Evolutionary conservation across 2,888 invertebrate genomes (phyloP).

Genomic region (Ochropleura leucogaster): DNA sequence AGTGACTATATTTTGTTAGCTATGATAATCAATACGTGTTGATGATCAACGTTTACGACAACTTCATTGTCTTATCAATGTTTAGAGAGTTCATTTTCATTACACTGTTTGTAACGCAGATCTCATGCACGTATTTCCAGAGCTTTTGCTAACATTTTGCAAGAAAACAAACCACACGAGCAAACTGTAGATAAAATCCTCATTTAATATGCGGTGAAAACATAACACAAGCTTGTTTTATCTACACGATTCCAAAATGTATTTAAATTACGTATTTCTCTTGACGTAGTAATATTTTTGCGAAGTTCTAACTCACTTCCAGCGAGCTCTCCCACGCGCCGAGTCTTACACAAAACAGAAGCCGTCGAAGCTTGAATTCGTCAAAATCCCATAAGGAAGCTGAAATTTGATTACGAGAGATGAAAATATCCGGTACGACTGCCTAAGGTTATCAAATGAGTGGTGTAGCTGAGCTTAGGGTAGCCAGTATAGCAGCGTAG

Average conservation of each 20-base stretch:
- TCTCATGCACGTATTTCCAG: slow-evolving; percentile 10
- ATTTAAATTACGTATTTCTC: slow-evolving; percentile 33
- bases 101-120: slow-evolving; percentile 2
- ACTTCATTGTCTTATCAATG: slow-evolving; percentile 9
- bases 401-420: slow-evolving; percentile 51
- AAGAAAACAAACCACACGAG: slow-evolving; percentile 16
- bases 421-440: slow-evolving; percentile 55
- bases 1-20: slow-evolving; percentile 5
- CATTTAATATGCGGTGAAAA: slow-evolving; percentile 26
- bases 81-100: slow-evolving; percentile 15
- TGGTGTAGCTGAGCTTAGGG: slow-evolving; percentile 22
- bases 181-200: slow-evolving; percentile 23
- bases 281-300: slow-evolving; percentile 19
- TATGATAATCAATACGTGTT: slow-evolving; percentile 21
- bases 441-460: slow-evolving; percentile 38
- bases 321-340: slow-evolving; percentile 19
- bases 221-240: slow-evolving; percentile 22
- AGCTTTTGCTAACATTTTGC: slow-evolving; percentile 18
- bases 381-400: slow-evolving; percentile 49
- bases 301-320: neutral
- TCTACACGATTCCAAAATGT: slow-evolving; percentile 27
- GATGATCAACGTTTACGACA: neutral
- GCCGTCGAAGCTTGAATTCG: slow-evolving; percentile 25
- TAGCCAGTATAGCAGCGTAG: neutral
- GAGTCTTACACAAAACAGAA: slow-evolving; percentile 28